These are phyloP conservation scores for Mycogona germanica DNA, from an alignment of 2,888 invertebrate species.

Conservation along the genomic window DNA sequence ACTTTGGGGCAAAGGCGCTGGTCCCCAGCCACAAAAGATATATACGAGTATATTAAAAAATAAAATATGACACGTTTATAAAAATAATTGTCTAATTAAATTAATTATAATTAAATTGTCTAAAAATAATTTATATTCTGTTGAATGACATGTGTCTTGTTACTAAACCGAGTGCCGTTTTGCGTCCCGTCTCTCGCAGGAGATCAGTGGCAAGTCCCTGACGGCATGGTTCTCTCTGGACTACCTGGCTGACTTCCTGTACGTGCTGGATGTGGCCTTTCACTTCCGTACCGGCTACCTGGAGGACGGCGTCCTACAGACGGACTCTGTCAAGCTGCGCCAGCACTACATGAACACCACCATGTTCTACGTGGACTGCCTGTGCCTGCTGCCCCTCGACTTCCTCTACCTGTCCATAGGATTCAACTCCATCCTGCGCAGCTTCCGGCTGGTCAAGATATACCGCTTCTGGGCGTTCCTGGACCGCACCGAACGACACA, in stretches of 20 bases:
- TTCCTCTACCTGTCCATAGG: constrained; percentile 96
- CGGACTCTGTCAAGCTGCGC: constrained; percentile 82
- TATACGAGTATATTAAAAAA: constrained; percentile 22
- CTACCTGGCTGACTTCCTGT: constrained; percentile 91
- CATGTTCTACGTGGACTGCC: constrained; percentile 95
- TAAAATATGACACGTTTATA: no score
- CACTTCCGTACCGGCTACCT: constrained; percentile 96
- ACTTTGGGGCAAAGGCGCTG: not conserved
- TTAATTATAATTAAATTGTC: not conserved
- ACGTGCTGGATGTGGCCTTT: constrained; percentile 90
- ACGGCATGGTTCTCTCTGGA: constrained; percentile 95
- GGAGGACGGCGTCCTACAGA: constrained; percentile 95
- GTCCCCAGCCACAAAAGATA: not conserved
- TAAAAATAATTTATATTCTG: constrained; percentile 14
- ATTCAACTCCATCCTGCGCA: constrained; percentile 81
- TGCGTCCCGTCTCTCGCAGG: constrained; percentile 26
- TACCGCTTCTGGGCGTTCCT: constrained; percentile 98
- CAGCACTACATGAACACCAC: constrained; percentile 97
- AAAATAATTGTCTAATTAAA: no score
- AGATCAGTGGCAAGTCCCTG: constrained; percentile 54
- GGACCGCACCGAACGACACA: constrained; percentile 95
- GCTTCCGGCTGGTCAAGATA: constrained; percentile 92
- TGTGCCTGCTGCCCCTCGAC: constrained; percentile 94
- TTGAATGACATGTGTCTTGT: constrained; percentile 36
- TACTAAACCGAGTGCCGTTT: not conserved